phyloP scores from a whole-genome alignment of 1,140 invertebrate genomes.

The Drosophila nigrodunni region DNA sequence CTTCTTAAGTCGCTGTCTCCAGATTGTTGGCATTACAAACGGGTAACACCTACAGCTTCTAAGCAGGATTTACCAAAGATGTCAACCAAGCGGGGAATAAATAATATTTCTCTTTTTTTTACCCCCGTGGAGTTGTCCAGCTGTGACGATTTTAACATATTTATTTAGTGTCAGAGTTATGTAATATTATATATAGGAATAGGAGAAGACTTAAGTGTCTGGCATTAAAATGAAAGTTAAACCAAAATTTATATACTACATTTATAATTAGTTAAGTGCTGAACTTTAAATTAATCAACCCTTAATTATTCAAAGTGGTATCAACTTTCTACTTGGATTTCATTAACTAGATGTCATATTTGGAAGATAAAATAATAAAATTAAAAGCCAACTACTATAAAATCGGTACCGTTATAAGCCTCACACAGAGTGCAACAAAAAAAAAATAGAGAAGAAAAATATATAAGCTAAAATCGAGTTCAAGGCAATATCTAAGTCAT shows the following conservation, averaged over 20 bases:
- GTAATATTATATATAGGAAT: constrained; percentile 14
- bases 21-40: constrained; percentile 13
- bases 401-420: constrained; percentile 67
- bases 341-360: constrained; percentile 62
- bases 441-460: constrained; percentile 4
- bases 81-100: constrained; percentile 49
- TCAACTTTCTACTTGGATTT: constrained; percentile 60
- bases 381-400: constrained; percentile 48
- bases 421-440: constrained; percentile 19
- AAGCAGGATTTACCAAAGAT: constrained; percentile 53
- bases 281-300: not conserved
- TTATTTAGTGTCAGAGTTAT: constrained; percentile 34
- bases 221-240: constrained; percentile 19
- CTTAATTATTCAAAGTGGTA: constrained; percentile 12
- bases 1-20: constrained; percentile 17
- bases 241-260: not conserved
- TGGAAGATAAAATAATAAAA: constrained; percentile 36
- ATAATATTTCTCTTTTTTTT: constrained; percentile 48
- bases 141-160: constrained; percentile 41
- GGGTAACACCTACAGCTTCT: constrained; percentile 45
- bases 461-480: constrained; percentile 54
- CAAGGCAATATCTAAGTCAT: constrained; percentile 81
- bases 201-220: not conserved
- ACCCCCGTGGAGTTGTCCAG: constrained; percentile 56
- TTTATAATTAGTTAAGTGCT: not conserved